Percentiles rank a stretch among this genome's conserved stretches.
These are phyloP conservation scores for Drosophila miranda DNA, from an alignment of 1,140 invertebrate genomes.

Conservation along the genomic window DNA sequence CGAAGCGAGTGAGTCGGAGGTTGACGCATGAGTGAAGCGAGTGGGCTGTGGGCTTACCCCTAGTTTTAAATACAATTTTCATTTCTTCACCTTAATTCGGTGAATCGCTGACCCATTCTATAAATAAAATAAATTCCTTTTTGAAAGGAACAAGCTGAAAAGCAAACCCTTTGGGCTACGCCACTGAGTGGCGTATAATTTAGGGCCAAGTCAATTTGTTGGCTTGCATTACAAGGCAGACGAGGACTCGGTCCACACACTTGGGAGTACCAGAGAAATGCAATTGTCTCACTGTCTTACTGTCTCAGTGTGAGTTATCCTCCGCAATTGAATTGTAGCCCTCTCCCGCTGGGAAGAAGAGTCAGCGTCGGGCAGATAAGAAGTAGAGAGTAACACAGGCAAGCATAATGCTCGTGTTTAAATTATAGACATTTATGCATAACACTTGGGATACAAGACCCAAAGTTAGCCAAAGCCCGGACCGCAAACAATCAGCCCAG, in stretches of 20 bases:
- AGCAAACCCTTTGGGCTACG: not conserved
- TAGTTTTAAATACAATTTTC: too few relatives aligned
- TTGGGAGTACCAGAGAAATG: constrained; percentile 26
- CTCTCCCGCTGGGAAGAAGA: not conserved
- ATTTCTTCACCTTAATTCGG: too few relatives aligned
- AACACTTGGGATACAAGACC: not conserved
- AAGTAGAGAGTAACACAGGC: not conserved
- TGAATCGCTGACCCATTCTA: too few relatives aligned
- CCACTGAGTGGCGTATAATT: constrained; percentile 55
- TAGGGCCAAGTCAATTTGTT: constrained; percentile 61
- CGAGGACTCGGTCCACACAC: constrained; percentile 8
- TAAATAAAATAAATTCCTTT: too few relatives aligned
- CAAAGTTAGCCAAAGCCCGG: constrained; percentile 29
- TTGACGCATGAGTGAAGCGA: too few relatives aligned
- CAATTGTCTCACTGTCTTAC: constrained; percentile 47
- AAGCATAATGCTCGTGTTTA: constrained; percentile 38
- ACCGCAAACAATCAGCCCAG: constrained; percentile 59
- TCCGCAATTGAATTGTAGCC: constrained; percentile 64
- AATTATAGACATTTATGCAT: constrained; percentile 57
- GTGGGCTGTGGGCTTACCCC: too few relatives aligned
- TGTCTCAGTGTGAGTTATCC: constrained; percentile 28
- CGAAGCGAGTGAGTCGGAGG: too few relatives aligned
- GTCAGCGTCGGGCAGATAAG: not conserved
- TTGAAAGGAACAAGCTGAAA: too few relatives aligned
- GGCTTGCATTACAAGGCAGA: constrained; percentile 36